phyloP scores from a whole-genome alignment of 2,113 vertebrate species.

The Saiga tatarica region DNA sequence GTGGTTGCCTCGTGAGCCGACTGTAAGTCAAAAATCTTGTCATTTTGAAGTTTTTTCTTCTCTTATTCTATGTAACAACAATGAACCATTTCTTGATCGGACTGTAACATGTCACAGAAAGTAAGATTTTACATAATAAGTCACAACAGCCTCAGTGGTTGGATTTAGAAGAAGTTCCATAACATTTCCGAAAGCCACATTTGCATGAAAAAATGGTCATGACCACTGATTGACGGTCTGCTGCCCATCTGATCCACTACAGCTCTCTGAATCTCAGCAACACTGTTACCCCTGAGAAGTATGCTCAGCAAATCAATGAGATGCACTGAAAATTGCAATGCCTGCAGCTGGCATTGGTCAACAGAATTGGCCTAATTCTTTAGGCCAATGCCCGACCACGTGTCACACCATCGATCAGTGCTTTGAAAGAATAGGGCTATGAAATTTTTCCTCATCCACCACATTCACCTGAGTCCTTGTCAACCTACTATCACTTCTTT shows the following conservation, averaged over 20 bases:
- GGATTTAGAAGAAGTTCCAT: neutral
- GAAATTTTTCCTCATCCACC: neutral
- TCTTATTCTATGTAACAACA: neutral
- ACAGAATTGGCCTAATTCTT: neutral
- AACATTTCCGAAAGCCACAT: neutral
- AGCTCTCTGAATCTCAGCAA: neutral
- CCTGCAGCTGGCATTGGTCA: neutral
- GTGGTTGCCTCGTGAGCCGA: neutral
- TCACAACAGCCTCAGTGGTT: neutral
- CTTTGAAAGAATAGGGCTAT: neutral
- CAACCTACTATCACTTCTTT: neutral
- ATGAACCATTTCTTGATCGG: neutral
- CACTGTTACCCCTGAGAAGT: neutral
- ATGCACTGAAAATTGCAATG: neutral
- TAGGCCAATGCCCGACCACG: rapidly evolving
- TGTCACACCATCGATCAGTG: rapidly evolving
- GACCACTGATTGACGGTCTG: neutral
- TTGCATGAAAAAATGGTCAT: neutral
- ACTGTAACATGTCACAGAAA: neutral
- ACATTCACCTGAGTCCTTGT: neutral
- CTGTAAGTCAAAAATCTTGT: neutral
- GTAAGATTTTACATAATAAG: neutral
- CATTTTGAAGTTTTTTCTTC: neutral
- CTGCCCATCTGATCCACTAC: neutral
- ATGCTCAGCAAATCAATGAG: neutral